These are phyloP conservation scores for Heterodera carotae DNA, from an alignment of 1,140 invertebrate genomes.

Conservation along the genomic window DNA sequence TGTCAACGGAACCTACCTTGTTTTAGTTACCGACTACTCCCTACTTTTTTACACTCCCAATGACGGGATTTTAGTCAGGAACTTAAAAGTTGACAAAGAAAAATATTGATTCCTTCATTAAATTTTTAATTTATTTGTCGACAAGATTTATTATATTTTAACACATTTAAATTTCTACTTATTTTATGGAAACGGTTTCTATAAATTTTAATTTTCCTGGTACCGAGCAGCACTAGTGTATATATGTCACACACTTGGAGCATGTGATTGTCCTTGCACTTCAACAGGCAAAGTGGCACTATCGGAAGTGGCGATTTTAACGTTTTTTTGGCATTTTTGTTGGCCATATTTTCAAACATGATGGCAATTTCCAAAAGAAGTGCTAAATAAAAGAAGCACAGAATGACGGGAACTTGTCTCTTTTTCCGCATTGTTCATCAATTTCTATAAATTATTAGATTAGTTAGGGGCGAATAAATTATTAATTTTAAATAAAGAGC, in stretches of 20 bases:
- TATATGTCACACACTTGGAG: not conserved
- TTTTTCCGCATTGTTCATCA: not conserved
- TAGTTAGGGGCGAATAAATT: no score
- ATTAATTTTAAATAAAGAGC: no score
- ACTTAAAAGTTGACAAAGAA: no score
- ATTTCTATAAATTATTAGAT: not conserved
- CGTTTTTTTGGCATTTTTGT: not conserved
- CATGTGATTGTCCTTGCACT: conserved; percentile 31
- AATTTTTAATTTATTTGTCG: no score
- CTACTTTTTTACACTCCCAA: no score
- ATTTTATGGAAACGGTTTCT: no score
- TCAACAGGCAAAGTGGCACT: conserved; percentile 27
- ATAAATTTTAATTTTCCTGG: not conserved
- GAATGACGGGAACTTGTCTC: not conserved
- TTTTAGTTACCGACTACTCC: no score
- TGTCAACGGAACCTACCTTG: no score
- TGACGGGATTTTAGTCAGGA: no score
- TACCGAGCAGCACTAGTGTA: no score
- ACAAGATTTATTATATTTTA: conserved; percentile 1
- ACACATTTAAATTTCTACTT: not conserved
- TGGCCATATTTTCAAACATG: not conserved
- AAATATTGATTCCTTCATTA: no score
- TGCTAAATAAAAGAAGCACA: not conserved
- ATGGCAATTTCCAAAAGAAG: not conserved
- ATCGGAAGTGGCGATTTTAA: not conserved